Conservation (phyloP, 2,797 vertebrate genomes). For the Coilia nasus region DNA sequence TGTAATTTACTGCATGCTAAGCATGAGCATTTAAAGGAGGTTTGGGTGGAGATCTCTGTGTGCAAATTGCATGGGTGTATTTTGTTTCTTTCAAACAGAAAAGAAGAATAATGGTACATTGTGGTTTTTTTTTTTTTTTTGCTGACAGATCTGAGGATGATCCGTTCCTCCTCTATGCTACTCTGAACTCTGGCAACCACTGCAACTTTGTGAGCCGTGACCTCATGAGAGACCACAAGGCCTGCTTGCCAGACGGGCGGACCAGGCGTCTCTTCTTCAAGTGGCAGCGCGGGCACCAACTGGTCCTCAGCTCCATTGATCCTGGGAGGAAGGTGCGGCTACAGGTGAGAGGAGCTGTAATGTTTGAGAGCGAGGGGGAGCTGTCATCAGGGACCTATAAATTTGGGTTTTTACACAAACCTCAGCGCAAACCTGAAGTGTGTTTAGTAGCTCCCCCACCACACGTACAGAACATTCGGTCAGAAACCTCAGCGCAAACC, state of each 20-base stretch:
- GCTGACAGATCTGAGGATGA: conserved; percentile 89
- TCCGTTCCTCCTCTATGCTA: conserved; percentile 90
- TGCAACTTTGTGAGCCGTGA: conserved; percentile 90
- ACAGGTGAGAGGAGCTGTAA: conserved; percentile 73
- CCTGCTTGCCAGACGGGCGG: conserved; percentile 78
- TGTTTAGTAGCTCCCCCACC: no score
- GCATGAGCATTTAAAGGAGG: neutral
- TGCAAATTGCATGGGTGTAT: neutral
- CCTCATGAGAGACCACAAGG: conserved; percentile 95
- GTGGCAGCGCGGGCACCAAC: conserved; percentile 95
- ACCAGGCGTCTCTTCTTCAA: conserved; percentile 89
- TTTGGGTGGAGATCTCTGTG: neutral
- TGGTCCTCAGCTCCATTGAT: conserved; percentile 63
- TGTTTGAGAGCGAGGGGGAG: neutral
- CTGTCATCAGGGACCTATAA: neutral
- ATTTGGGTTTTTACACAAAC: neutral
- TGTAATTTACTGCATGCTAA: neutral
- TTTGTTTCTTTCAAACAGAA: neutral
- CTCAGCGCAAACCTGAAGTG: neutral
- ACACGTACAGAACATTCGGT: no score
- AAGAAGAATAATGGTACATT: neutral
- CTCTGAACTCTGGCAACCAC: conserved; percentile 88
- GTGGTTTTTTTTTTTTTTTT: neutral
- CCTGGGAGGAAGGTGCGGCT: conserved; percentile 73
- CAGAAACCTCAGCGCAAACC: no score